Base-by-base conservation (phyloP, 1,140 invertebrate species). In the Bombus fervidus region DNA sequence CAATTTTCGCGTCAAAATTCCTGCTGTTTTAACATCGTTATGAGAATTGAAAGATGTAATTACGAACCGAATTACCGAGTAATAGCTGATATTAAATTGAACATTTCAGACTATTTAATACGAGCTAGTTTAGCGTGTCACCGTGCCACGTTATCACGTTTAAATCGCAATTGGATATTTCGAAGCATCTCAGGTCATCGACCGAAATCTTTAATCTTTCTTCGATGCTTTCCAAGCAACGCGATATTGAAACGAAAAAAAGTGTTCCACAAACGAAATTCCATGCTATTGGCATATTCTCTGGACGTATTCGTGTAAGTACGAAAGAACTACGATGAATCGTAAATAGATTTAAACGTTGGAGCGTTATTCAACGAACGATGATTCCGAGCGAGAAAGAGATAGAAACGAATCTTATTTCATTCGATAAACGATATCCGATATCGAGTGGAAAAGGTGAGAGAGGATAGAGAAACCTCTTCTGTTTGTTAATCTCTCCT, bases 401-500 rank as follows among this genome's bases (percentile, higher is more conserved):
- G 31, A 57, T 0, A 39, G 15, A 43, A 59, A 43, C 6, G 43
- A 76, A 77, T 57, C 34, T 77, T 78, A 59, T 43, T 78, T 78
- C 34, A 34, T 71, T 84, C 82, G 64, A 78, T 71, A 59, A 84
- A 78, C 66, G 82, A 84, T 78, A 84, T 34, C 64, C 62, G 74
- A 83, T 77, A 77, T 77, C 82, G 64, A 47, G 75, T 37, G 64
- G 71, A 57, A 37, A 71, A 84, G 43, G 18, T 22, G 31, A 59
- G 66, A 39, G 37, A 39, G 66, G 64, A 37, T n/a, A 41, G 34
- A 37, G n/a, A 78, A 59, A 57, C 47, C 82, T 78, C 64, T 53
- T 71, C 75, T 78, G 75, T 84, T 84, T 78, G 82, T 71, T 78
- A 78, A 84, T 84, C 64, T 87, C 62, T 74, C 37, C 69, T 73